Conservation (phyloP, 2,888 invertebrate genomes). For the Cerastoderma edule region DNA sequence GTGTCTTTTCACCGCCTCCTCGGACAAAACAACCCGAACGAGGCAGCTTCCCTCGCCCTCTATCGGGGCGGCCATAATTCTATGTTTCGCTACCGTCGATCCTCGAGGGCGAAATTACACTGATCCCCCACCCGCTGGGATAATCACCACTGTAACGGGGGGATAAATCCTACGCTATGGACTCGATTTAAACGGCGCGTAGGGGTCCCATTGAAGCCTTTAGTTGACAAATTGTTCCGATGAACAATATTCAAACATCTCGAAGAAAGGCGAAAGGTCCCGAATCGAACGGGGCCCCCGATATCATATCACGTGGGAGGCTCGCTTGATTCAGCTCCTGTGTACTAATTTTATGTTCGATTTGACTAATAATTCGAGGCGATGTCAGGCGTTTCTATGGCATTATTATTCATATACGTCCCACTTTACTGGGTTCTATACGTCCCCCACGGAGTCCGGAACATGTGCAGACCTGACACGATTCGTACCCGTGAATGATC, state of each 20-base stretch:
- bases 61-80: constrained; percentile 61
- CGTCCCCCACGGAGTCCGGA: constrained; percentile 49
- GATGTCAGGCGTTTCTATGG: constrained; percentile 40
- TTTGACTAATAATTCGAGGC: constrained; percentile 61
- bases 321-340: constrained; percentile 47
- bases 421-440: constrained; percentile 26
- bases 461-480: constrained; percentile 52
- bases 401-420: constrained; percentile 63
- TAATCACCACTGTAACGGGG: constrained; percentile 58
- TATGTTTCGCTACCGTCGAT: constrained; percentile 52
- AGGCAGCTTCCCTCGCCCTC: constrained; percentile 26
- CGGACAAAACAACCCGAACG: constrained; percentile 47
- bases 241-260: constrained; percentile 48
- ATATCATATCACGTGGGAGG: constrained; percentile 55
- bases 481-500: constrained; percentile 28
- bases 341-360: constrained; percentile 61
- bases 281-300: constrained; percentile 35
- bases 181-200: constrained; percentile 52
- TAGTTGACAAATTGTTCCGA: constrained; percentile 57
- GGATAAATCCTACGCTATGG: constrained; percentile 55
- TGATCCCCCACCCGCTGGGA: constrained; percentile 67
- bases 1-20: constrained; percentile 62
- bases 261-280: constrained; percentile 36
- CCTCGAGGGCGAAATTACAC: constrained; percentile 66
- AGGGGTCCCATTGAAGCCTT: constrained; percentile 51